Base-by-base conservation (phyloP, 2,113 vertebrate species). In the Poeciliopsis retropinna region DNA sequence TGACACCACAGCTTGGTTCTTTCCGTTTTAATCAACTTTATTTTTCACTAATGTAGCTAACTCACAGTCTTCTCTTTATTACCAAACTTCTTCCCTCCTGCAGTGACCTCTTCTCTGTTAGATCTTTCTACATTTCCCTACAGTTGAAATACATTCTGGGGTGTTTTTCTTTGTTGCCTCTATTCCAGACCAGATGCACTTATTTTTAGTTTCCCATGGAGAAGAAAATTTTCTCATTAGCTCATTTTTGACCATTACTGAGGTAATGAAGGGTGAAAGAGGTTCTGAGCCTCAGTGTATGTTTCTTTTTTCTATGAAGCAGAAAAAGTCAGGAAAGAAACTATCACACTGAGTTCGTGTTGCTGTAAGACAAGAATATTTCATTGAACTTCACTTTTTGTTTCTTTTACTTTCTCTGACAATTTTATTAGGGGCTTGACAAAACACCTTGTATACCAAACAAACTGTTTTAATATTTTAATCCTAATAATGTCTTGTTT, bases 181-280 rank as follows among this genome's bases (percentile, higher is more conserved):
- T 65, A 65, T 72, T 78, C 5, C 37, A 64, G 61, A 44, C 60
- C 44, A 51, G 60, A 77, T 80, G 69, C 73, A 72, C 54, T 63
- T 54, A 32, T 37, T 29, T 78, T 78, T 72, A 61, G 60, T 66
- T 87, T 82, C 76, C 79, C 37, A 30, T 31, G 4, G 64, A 81
- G 62, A 64, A 74, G 78, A 72, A 76, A 62, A 72, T 84, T 88
- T 89, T 85, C 76, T 84, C 76, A 86, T 84, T 73, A 85, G 75
- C 66, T 65, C 77, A 64, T 76, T 74, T 79, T 72, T 83, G 67
- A 47, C 72, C 78, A 86, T 91, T 86, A 87, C 73, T n/a, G 80
- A 78, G 77, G 81, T 77, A 83, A 85, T 90, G 87, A 70, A 78
- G 86, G 82, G 64, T 89, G 81, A 89, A 83, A 68, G 39, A 81